Percentiles rank a stretch among this genome's conserved stretches.
Conservation (phyloP, 2,113 vertebrate species). For the Cinclus mexicanus region DNA sequence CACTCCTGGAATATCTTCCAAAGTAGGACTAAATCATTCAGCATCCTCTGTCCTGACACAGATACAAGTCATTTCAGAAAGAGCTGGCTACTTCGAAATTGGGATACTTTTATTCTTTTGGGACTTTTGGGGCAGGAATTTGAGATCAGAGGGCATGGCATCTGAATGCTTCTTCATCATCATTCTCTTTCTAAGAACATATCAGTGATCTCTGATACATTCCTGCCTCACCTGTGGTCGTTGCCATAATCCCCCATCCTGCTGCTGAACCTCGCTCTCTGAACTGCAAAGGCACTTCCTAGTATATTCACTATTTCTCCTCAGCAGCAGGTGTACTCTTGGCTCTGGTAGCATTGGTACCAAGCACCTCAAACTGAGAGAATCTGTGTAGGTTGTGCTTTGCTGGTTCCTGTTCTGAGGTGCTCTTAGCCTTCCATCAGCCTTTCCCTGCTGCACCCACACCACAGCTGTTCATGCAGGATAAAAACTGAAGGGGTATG, state of each 20-base stretch:
- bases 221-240: background rate
- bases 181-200: background rate
- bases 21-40: background rate
- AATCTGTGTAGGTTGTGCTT: background rate
- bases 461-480: background rate
- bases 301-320: background rate
- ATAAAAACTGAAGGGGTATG: background rate
- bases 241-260: background rate
- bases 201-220: background rate
- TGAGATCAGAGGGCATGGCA: background rate
- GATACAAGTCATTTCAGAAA: background rate
- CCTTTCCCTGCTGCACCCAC: background rate
- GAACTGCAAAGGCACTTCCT: background rate
- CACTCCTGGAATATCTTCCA: background rate
- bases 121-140: background rate
- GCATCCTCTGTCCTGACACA: background rate
- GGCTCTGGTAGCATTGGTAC: background rate
- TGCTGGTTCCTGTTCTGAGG: background rate
- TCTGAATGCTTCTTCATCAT: background rate
- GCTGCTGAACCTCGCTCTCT: background rate
- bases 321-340: background rate
- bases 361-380: background rate
- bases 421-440: background rate
- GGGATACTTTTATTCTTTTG: background rate
- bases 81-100: background rate